Base-by-base conservation (phyloP, 2,888 invertebrate species). In the Oxytorus armatus region DNA sequence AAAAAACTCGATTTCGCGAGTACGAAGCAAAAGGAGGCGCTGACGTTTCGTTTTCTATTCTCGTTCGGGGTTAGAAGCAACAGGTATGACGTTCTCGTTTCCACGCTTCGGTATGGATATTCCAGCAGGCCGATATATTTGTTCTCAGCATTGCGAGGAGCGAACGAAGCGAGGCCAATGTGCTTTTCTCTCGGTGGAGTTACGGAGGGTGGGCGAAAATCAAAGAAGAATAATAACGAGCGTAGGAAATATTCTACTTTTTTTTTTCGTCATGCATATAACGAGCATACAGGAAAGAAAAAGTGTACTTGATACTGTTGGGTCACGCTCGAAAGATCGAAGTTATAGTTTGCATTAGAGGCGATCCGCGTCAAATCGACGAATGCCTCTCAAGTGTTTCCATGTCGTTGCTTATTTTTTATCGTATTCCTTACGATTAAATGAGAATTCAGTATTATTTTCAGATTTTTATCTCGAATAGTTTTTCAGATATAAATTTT, bases 11-110 rank as follows among this genome's bases (percentile, higher is more conserved):
- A 78, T 73, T 78, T 78, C 78, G 65, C 78, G 61, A 78, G 59
- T 68, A 78, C 36, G 29, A 57, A 47, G 69, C 55, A 63, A 61
- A 74, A 23, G 73, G 69, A 73, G 61, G 74, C 47, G 59, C 44
- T 36, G 16, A 29, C 75, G 70, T 79, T 79, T 79, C 75, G 63
- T 79, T 79, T 75, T 79, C 75, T 70, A 70, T 57, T 70, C 79
- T 66, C 65, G 33, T 14, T 7, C 5, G 51, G 51, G 53, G 11
- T n/a, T n/a, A 53, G 16, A 11, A 23, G 53, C 36, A 47, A 42
- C 33, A 14, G 7, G 65, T 59, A 49, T n/a, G n/a, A 65, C 47
- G 75, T 44, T 79, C 75, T 65, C 69, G 70, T 75, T 79, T 79
- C 79, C 75, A 79, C 79, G 79, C 55, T 75, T 57, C n/a, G 42